phyloP scores from a whole-genome alignment of 2,888 invertebrate species.

The Cheilosia soror region DNA sequence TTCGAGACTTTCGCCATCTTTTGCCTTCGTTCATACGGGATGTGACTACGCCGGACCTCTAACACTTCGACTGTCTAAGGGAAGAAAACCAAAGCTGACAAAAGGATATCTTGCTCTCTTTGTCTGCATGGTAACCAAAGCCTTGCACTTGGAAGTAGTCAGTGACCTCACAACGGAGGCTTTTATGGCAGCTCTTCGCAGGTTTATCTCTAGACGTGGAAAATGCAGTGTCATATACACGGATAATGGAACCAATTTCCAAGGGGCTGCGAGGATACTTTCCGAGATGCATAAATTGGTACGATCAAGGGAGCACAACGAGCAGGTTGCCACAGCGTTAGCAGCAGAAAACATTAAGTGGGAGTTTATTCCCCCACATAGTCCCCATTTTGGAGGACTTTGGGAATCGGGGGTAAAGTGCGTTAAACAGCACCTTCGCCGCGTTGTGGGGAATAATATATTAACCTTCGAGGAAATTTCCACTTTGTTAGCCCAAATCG shows the following conservation, averaged over 20 bases:
- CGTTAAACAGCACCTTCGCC: too few species aligned
- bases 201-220: constrained; percentile 77
- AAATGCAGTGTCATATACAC: constrained; percentile 70
- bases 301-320: too few species aligned
- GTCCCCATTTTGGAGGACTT: constrained; percentile 27
- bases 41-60: constrained; percentile 54
- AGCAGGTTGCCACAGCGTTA: too few species aligned
- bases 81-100: constrained; percentile 7
- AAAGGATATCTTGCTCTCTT: constrained; percentile 76
- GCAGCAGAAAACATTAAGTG: too few species aligned
- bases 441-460: too few species aligned
- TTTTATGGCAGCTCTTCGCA: constrained; percentile 75
- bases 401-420: constrained; percentile 46
- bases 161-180: constrained; percentile 72
- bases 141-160: constrained; percentile 77
- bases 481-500: too few species aligned
- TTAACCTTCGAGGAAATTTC: too few species aligned
- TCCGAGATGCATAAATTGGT: too few species aligned
- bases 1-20: background rate
- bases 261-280: too few species aligned
- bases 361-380: constrained; percentile 19
- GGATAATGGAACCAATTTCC: constrained; percentile 74
- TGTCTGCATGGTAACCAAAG: constrained; percentile 76
- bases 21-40: background rate
- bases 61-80: background rate